Base-by-base conservation (phyloP, 2,888 invertebrate species). In the Eugnorisma glareosa region DNA sequence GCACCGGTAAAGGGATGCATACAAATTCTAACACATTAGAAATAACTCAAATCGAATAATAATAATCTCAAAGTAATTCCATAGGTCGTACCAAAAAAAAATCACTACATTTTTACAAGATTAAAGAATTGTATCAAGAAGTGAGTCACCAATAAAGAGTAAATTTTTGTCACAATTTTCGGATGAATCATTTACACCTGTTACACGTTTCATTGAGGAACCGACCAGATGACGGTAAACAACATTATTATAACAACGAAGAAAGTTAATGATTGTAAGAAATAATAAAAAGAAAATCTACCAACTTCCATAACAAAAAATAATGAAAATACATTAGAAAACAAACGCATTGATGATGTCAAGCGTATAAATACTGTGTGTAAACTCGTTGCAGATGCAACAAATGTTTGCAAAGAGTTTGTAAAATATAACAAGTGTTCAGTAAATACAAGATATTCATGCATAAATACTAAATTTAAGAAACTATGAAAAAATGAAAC, bases 151-250 rank as follows among this genome's bases (percentile, higher is more conserved):
- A 21, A 73, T 78, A 81, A 72, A 35, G 13, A 43, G 64, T 35
- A 74, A 68, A 54, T 64, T 61, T 73, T 79, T 81, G 73, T 71
- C 69, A 73, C 81, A 82, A 73, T 75, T 81, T 64, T 10, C 24
- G 57, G 40, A 77, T 89, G 89, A 89, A 81, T 88, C 89, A 89
- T 68, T 74, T 45, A 45, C 85, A 73, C 37, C 37, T 86, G 67
- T 68, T 43, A 66, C 28, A 80, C n/a, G 64, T 73, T 57, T 8
- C n/a, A 68, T 79, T 59, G 71, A 61, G 10, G 66, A 85, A 79
- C 66, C 61, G 68, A 40, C 51, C 75, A 73, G 67, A 71, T 76
- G 40, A 61, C 73, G 59, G 48, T 73, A 69, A 70, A 81, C 75
- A n/a, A 73, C 75, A 61, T 51, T 66, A 80, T 67, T 71, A 74